phyloP scores from a whole-genome alignment of 2,888 invertebrate genomes.

The Orthonevra nobilis region DNA sequence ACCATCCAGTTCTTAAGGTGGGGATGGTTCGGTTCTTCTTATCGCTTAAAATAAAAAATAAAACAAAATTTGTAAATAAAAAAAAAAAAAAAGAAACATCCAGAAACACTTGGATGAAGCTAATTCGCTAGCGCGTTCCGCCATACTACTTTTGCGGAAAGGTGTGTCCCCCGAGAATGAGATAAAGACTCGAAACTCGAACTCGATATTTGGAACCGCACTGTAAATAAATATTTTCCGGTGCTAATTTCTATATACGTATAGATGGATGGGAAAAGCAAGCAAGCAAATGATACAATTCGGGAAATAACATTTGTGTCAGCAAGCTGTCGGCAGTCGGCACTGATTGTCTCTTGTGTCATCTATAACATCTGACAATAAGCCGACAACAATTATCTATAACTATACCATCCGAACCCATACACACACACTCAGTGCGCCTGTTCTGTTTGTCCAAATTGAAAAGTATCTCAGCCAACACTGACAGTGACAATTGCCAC shows the following conservation, averaged over 20 bases:
- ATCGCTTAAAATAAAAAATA: conserved; percentile 37
- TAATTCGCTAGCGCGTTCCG: conserved; percentile 45
- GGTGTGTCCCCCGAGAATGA: conserved; percentile 54
- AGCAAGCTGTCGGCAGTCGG: conserved; percentile 42
- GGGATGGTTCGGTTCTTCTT: conserved; percentile 41
- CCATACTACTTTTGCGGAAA: conserved; percentile 59
- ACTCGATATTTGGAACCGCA: conserved; percentile 27
- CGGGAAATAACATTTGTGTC: conserved; percentile 45
- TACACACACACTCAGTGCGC: conserved; percentile 37
- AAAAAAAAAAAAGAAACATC: conserved; percentile 5
- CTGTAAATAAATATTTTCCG: conserved; percentile 38
- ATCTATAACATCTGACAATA: conserved; percentile 65
- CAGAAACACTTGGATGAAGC: conserved; percentile 17
- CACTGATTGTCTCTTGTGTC: conserved; percentile 44
- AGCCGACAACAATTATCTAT: conserved; percentile 58
- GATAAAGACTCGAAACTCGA: conserved; percentile 4
- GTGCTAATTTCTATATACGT: conserved; percentile 39
- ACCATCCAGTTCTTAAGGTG: conserved; percentile 1
- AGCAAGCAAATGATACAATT: conserved; percentile 69
- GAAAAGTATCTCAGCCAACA: conserved; percentile 57
- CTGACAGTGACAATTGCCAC: background rate
- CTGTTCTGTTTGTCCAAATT: conserved; percentile 59
- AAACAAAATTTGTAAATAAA: conserved; percentile 10
- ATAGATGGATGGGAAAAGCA: conserved; percentile 63
- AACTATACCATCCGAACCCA: conserved; percentile 54